Evolutionary conservation across 2,113 vertebrate species (phyloP), one percentile per base, ranked within the genome.

Genomic region (Pithys albifrons): DNA sequence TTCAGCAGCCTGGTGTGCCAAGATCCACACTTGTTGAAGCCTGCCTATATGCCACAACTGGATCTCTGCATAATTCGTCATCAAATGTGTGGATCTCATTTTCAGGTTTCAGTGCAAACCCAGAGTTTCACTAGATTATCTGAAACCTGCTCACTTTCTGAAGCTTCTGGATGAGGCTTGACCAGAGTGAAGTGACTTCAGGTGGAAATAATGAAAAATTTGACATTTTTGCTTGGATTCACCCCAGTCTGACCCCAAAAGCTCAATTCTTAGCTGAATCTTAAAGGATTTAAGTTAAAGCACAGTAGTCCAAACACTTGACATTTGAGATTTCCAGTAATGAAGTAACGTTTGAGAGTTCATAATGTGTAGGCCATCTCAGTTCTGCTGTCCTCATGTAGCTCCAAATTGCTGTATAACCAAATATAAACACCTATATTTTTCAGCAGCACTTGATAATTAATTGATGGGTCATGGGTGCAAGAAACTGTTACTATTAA

Each of bases 371-470:
- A 45, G 78, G n/a, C 18, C 62, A 89, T 73, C 57, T 72, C 61
- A 87, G 85, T 69, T 87, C 86, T 93, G 73, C 52, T 84, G 33
- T 80, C 46, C 31, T 74, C 45, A 15, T 14, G 15, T 43, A 84
- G 70, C 41, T 95, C 45, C 49, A 55, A 52, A 91, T 14, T 89
- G 76, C 69, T 67, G 19, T 78, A 55, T 43, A 92, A 78, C 37
- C 41, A 87, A 84, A 84, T 71, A 67, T 16, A 86, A 89, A 51
- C 51, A 35, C 20, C 28, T 14, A 45, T 22, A 59, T 87, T 86
- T 95, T 86, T 77, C 86, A 95, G n/a, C 70, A 91, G 77, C 75
- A 59, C 57, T 75, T 57, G 61, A 91, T 74, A 83, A 86, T 8
- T 10, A 67, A 54, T 28, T 78, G 57, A 45, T 69, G 28, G 65